phyloP scores from a whole-genome alignment of 2,113 vertebrate species.

The Upupa epops region DNA sequence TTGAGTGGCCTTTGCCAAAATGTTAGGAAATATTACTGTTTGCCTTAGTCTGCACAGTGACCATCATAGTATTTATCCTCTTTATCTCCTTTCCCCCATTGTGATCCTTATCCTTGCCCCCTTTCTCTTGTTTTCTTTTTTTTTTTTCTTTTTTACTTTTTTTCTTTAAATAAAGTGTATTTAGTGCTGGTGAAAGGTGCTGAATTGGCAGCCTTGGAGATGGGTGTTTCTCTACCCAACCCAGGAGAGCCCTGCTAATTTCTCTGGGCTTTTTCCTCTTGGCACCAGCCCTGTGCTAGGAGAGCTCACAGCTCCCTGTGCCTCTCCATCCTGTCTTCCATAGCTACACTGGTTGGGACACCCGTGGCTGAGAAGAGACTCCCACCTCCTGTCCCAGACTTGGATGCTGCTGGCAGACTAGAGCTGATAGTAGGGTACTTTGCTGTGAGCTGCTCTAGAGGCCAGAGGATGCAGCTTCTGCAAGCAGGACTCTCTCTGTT shows the following conservation, averaged over 20 bases:
- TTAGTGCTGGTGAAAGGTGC: conserved; percentile 62
- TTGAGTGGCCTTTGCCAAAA: not conserved
- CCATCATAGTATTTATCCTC: not conserved
- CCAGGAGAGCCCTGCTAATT: not conserved
- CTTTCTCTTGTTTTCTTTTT: not conserved
- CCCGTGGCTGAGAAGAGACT: not conserved
- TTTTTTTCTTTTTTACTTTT: too few species aligned
- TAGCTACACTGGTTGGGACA: not conserved
- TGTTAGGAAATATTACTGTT: not conserved
- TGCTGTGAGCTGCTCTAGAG: not conserved
- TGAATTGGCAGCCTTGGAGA: not conserved
- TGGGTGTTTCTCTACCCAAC: not conserved
- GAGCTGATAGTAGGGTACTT: not conserved
- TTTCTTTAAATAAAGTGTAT: conserved; percentile 10
- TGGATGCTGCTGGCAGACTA: not conserved
- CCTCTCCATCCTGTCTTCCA: not conserved
- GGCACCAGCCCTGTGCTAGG: not conserved
- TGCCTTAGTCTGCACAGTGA: not conserved
- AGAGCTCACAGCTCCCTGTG: fast-evolving
- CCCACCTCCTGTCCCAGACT: not conserved
- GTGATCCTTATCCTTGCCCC: not conserved
- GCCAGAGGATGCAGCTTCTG: not conserved
- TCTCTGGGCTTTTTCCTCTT: not conserved
- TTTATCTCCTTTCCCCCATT: not conserved
- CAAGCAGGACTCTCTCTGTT: not conserved